Evolutionary conservation across 2,797 vertebrate species (phyloP).

Genomic region (Coregonus sp.): DNA sequence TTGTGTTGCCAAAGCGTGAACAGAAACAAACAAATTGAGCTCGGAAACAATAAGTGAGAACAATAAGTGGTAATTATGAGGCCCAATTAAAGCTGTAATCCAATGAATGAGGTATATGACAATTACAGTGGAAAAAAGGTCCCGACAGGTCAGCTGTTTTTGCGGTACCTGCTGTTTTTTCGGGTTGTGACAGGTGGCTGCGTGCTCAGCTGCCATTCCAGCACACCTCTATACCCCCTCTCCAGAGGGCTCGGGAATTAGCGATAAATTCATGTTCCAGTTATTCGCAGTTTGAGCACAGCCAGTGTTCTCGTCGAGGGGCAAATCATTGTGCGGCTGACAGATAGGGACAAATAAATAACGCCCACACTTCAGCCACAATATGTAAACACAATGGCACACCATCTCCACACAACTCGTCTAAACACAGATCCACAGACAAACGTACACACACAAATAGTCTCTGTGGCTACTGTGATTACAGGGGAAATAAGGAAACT

Average conservation of each 20-base stretch:
- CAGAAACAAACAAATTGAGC: conserved; percentile 75
- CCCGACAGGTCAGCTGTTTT: conserved; percentile 53
- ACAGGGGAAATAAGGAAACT: not conserved
- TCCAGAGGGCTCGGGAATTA: conserved; percentile 55
- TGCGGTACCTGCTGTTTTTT: conserved; percentile 55
- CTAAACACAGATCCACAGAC: not conserved
- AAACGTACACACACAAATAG: not conserved
- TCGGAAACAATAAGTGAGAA: conserved; percentile 62
- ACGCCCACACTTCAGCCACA: conserved; percentile 15
- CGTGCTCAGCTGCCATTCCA: conserved; percentile 33
- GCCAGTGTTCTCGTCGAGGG: conserved; percentile 49
- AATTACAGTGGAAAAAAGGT: conserved; percentile 61
- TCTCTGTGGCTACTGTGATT: not conserved
- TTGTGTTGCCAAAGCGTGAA: conserved; percentile 62
- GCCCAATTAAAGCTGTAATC: conserved; percentile 69
- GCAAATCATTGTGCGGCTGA: conserved; percentile 45
- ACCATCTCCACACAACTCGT: conserved; percentile 39
- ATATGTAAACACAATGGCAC: conserved; percentile 40
- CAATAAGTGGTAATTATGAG: conserved; percentile 60
- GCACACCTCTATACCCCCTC: conserved; percentile 43
- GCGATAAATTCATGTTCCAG: conserved; percentile 54
- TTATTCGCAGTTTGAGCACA: conserved; percentile 55
- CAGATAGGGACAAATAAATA: conserved; percentile 56
- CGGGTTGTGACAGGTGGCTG: conserved; percentile 68
- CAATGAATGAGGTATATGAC: conserved; percentile 48